Conservation (phyloP, 1,140 invertebrate species). For the Patella vulgata region DNA sequence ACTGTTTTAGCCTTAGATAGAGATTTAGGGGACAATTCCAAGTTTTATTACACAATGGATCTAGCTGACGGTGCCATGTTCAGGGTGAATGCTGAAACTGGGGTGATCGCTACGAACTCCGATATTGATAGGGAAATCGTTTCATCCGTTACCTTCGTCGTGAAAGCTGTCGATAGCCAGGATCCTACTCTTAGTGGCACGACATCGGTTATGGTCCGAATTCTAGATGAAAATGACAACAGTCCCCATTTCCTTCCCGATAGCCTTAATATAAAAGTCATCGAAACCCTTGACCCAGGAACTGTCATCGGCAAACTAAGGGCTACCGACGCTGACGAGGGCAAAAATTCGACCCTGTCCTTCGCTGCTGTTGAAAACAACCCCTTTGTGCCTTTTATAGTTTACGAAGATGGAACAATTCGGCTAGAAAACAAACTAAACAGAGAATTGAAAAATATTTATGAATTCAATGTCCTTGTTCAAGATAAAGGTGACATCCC, state of each 20-base stretch:
- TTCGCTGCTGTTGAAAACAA: constrained; percentile 81
- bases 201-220: constrained; percentile 74
- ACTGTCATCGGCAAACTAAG: constrained; percentile 82
- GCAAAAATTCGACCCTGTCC: constrained; percentile 83
- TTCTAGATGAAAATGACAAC: constrained; percentile 54
- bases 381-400: constrained; percentile 58
- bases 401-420: constrained; percentile 27
- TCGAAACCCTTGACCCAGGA: constrained; percentile 77
- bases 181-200: constrained; percentile 79
- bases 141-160: constrained; percentile 79
- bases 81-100: constrained; percentile 79
- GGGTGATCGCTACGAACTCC: constrained; percentile 81
- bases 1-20: constrained; percentile 32
- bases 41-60: constrained; percentile 51
- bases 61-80: constrained; percentile 66
- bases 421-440: constrained; percentile 14
- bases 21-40: constrained; percentile 74
- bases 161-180: constrained; percentile 83
- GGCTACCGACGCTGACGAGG: constrained; percentile 89
- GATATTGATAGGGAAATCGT: constrained; percentile 82
- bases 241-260: constrained; percentile 30
- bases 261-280: constrained; percentile 63
- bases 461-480: constrained; percentile 68
- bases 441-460: constrained; percentile 29
- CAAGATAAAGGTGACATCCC: constrained; percentile 82